These are phyloP conservation scores for Andrena bicolor DNA, from an alignment of 2,888 invertebrate genomes.

Conservation along the genomic window DNA sequence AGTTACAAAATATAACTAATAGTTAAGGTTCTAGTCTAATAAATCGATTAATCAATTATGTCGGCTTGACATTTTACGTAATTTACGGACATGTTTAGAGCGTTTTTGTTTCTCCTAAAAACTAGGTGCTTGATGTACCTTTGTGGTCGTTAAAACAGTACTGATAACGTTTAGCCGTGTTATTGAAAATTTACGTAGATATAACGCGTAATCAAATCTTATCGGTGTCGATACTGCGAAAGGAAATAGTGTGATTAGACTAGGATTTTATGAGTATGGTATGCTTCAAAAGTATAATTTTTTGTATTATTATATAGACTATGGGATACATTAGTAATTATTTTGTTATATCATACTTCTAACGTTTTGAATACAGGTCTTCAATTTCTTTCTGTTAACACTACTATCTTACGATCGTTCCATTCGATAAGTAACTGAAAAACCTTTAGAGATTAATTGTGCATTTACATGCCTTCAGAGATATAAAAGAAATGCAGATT, in stretches of 20 bases:
- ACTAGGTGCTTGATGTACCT: constrained; percentile 6
- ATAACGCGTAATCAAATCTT: constrained; percentile 3
- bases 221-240: constrained; percentile 4
- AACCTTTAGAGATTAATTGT: constrained; percentile 52
- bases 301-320: constrained; percentile 37
- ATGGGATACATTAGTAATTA: constrained; percentile 35
- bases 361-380: constrained; percentile 60
- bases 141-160: constrained; percentile 7
- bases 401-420: constrained; percentile 36
- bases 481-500: constrained; percentile 59
- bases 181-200: constrained; percentile 19
- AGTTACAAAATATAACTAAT: constrained; percentile 35
- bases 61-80: constrained; percentile 23
- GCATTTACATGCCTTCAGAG: constrained; percentile 68
- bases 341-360: constrained; percentile 46
- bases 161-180: constrained; percentile 22
- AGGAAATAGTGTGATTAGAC: constrained; percentile 32
- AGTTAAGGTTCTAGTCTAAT: constrained; percentile 55
- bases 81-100: constrained; percentile 13
- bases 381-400: constrained; percentile 54
- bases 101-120: constrained; percentile 8
- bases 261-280: constrained; percentile 40
- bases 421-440: constrained; percentile 45
- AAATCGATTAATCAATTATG: constrained; percentile 27
- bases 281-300: constrained; percentile 43